These are phyloP conservation scores for Xylota segnis DNA, from an alignment of 2,888 invertebrate genomes.

Conservation along the genomic window DNA sequence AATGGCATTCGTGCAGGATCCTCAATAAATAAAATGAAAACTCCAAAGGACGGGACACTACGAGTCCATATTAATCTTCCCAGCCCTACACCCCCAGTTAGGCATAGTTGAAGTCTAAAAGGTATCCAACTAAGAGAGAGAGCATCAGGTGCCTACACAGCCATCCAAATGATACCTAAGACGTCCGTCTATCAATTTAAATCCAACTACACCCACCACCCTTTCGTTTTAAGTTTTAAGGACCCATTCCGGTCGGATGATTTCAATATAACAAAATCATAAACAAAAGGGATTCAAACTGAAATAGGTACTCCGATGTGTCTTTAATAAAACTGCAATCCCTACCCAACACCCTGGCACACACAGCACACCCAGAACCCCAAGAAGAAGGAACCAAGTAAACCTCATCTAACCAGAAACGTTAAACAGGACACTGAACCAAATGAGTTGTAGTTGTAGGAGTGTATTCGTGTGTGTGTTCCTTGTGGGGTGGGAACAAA, in stretches of 20 bases:
- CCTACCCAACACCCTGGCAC: conserved; percentile 17
- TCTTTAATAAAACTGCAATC: conserved; percentile 63
- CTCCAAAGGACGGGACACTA: background rate
- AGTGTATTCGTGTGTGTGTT: background rate
- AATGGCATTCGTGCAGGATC: conserved; percentile 25
- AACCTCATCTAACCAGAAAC: conserved; percentile 60
- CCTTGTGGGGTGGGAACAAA: background rate
- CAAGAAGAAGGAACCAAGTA: conserved; percentile 6
- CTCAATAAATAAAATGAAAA: conserved; percentile 45
- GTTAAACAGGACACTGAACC: conserved; percentile 72
- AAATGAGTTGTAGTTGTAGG: conserved; percentile 49
- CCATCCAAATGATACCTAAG: conserved; percentile 44
- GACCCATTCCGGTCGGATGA: conserved; percentile 55
- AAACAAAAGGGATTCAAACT: conserved; percentile 73
- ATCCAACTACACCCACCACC: conserved; percentile 36
- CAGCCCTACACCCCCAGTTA: background rate
- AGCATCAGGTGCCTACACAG: conserved; percentile 65
- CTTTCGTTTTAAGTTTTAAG: conserved; percentile 41
- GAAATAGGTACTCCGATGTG: conserved; percentile 63
- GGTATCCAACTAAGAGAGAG: conserved; percentile 5
- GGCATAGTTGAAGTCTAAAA: background rate
- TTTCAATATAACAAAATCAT: conserved; percentile 74
- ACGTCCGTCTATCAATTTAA: conserved; percentile 56
- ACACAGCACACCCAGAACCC: background rate
- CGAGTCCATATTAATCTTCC: conserved; percentile 33